Evolutionary conservation across 1,140 invertebrate genomes (phyloP).

Genomic region (Macrobrachium rosenbergii): DNA sequence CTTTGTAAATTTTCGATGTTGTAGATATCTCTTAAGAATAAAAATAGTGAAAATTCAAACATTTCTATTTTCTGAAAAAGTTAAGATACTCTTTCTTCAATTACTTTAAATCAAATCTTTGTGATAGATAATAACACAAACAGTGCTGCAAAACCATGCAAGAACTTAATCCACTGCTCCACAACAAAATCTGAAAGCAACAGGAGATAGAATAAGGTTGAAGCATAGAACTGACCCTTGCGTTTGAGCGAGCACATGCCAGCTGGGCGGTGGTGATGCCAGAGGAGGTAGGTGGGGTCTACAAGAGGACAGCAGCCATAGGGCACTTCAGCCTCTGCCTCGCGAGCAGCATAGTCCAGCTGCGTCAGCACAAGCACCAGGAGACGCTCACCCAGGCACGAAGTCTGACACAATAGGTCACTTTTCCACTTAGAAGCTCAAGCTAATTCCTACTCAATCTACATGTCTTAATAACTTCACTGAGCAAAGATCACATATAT

Average conservation of each 20-base stretch:
- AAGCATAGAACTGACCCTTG: constrained; percentile 58
- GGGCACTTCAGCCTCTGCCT: constrained; percentile 62
- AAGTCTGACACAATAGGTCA: constrained; percentile 36
- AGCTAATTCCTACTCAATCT: neutral
- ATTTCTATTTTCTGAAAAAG: too few relatives aligned
- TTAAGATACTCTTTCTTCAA: too few relatives aligned
- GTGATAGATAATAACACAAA: too few relatives aligned
- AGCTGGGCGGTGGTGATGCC: constrained; percentile 66
- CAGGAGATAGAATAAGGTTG: constrained; percentile 12
- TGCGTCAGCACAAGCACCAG: constrained; percentile 63
- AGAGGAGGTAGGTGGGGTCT: constrained; percentile 60
- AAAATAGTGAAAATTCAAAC: too few relatives aligned
- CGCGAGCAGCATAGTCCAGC: constrained; percentile 62
- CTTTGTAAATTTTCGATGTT: too few relatives aligned
- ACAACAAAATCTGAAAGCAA: constrained; percentile 11
- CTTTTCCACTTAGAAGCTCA: neutral
- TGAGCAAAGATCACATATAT: neutral
- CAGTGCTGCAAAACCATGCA: too few relatives aligned
- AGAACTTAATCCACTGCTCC: too few relatives aligned
- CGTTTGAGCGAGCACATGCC: constrained; percentile 67
- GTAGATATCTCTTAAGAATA: too few relatives aligned
- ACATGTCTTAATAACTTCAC: neutral
- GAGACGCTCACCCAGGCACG: constrained; percentile 59
- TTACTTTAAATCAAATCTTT: too few relatives aligned
- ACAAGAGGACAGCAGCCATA: constrained; percentile 63